phyloP scores from a whole-genome alignment of 2,888 invertebrate species.

The Beris chalybata region DNA sequence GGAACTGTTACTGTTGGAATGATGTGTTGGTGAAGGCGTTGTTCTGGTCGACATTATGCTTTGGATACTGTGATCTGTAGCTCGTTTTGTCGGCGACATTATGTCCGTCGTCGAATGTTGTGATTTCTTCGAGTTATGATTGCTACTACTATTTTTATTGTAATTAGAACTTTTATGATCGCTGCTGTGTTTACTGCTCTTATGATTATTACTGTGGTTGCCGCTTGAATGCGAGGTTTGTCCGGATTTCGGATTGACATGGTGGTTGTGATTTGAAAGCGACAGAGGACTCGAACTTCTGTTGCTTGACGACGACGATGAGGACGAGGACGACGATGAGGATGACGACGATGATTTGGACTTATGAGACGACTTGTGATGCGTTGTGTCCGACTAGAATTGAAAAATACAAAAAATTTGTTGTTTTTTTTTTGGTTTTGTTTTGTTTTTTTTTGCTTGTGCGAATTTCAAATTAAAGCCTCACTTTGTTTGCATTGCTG shows the following conservation, averaged over 20 bases:
- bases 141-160: constrained; percentile 19
- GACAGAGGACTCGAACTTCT: constrained; percentile 19
- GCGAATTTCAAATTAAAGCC: neutral
- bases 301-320: constrained; percentile 5
- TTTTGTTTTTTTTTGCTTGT: neutral
- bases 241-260: constrained; percentile 10
- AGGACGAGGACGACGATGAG: constrained; percentile 5
- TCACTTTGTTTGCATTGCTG: constrained; percentile 6
- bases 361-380: constrained; percentile 28
- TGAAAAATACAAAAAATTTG: too few relatives aligned
- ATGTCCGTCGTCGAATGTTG: constrained; percentile 40
- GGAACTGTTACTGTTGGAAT: constrained; percentile 25
- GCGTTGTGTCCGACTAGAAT: neutral
- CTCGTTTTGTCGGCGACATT: constrained; percentile 46
- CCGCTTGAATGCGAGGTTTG: constrained; percentile 6
- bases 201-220: neutral
- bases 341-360: constrained; percentile 20
- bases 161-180: constrained; percentile 28
- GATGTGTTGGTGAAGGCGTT: constrained; percentile 39
- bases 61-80: constrained; percentile 52
- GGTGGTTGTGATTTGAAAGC: neutral
- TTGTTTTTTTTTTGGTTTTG: too few relatives aligned
- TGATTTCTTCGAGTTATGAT: constrained; percentile 12
- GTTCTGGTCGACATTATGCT: constrained; percentile 46
- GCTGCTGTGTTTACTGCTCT: constrained; percentile 25